Percentiles rank a stretch among this genome's conserved stretches.
Evolutionary conservation across 2,113 vertebrate species (phyloP).

Genomic region (Stigmatopora nigra): DNA sequence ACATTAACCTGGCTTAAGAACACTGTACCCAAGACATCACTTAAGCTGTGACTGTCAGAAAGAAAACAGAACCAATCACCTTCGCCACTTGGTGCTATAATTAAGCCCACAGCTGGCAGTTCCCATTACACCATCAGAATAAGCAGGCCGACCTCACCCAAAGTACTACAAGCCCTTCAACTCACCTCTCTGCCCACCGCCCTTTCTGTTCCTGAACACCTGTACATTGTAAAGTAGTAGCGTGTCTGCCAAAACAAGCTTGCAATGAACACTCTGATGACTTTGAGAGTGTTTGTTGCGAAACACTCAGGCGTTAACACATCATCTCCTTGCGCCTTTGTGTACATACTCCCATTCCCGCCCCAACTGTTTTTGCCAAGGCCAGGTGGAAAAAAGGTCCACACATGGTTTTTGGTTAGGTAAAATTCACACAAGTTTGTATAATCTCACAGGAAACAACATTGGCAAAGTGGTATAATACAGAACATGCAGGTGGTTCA

Average conservation of each 20-base stretch:
- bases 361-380: slow-evolving; percentile 27
- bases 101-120: slow-evolving; percentile 71
- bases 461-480: slow-evolving; percentile 54
- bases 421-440: slow-evolving; percentile 67
- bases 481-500: slow-evolving; percentile 42
- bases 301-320: slow-evolving; percentile 62
- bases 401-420: slow-evolving; percentile 60
- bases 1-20: slow-evolving; percentile 56
- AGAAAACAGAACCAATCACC: slow-evolving; percentile 65
- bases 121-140: slow-evolving; percentile 69
- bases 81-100: slow-evolving; percentile 56
- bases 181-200: slow-evolving; percentile 32
- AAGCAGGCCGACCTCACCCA: slow-evolving; percentile 41
- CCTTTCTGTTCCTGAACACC: slow-evolving; percentile 53
- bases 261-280: slow-evolving; percentile 42
- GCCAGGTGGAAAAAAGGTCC: slow-evolving; percentile 50
- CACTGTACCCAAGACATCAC: slow-evolving; percentile 61
- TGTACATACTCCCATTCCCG: slow-evolving; percentile 44
- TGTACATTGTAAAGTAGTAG: slow-evolving; percentile 67
- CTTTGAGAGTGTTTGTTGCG: slow-evolving; percentile 57
- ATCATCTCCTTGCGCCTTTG: slow-evolving; percentile 38
- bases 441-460: slow-evolving; percentile 61
- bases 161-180: slow-evolving; percentile 46
- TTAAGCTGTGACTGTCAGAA: slow-evolving; percentile 59
- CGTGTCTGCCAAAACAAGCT: slow-evolving; percentile 38